A percentile compares a stretch with the other conserved stretches of the same genome.
phyloP scores from a whole-genome alignment of 2,113 vertebrate species.

The Scopus umbretta region DNA sequence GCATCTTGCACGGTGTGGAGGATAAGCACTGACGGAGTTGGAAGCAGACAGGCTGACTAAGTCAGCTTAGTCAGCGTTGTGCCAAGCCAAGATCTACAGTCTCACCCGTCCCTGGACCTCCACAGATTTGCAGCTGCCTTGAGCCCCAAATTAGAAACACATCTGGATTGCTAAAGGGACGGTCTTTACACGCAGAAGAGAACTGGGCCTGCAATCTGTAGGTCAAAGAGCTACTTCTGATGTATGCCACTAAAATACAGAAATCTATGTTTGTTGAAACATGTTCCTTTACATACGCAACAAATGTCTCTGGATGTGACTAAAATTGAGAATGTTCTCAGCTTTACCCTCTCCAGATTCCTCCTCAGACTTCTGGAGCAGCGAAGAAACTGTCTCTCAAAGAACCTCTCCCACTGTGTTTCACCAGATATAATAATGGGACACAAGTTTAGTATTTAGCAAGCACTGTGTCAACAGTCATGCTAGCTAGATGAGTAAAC shows the following conservation, averaged over 20 bases:
- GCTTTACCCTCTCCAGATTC: neutral
- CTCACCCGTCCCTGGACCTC: neutral
- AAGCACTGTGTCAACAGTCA: neutral
- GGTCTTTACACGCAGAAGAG: neutral
- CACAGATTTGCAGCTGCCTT: neutral
- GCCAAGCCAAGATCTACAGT: neutral
- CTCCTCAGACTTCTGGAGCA: neutral
- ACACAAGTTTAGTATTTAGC: neutral
- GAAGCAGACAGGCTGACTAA: neutral
- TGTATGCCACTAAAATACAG: neutral
- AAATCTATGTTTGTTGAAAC: neutral
- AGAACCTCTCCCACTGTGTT: neutral
- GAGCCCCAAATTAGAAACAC: neutral
- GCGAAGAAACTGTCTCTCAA: neutral
- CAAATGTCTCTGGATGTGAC: neutral
- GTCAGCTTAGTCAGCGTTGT: neutral
- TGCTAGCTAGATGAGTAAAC: neutral
- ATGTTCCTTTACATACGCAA: neutral
- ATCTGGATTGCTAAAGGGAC: neutral
- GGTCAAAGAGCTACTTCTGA: neutral
- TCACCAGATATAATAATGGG: neutral
- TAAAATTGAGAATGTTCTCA: neutral
- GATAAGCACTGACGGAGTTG: neutral
- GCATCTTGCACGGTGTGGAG: neutral
- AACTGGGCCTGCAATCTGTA: neutral